Percentiles rank a stretch among this genome's conserved stretches.
Evolutionary conservation across 2,113 vertebrate species (phyloP).

Genomic region (Chloropsis hardwickii): DNA sequence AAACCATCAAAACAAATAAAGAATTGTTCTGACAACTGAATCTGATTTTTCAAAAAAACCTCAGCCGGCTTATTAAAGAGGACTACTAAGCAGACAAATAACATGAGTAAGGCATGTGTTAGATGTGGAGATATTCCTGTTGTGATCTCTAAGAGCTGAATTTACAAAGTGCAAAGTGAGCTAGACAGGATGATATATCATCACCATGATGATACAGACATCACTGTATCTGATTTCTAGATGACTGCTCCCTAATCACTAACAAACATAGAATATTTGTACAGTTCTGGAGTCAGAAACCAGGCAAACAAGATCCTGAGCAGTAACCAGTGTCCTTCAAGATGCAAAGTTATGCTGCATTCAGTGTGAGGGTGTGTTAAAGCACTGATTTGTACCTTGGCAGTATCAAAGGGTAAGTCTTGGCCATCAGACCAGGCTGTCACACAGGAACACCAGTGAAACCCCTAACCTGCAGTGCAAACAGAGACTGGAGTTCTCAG

Average conservation of each 20-base stretch:
- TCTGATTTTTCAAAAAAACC: not conserved
- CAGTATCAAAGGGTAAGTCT: not conserved
- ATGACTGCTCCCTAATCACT: not conserved
- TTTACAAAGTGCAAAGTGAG: not conserved
- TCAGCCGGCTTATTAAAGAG: not conserved
- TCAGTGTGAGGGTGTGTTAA: not conserved
- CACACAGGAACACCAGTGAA: not conserved
- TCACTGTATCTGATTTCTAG: not conserved
- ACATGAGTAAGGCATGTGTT: not conserved
- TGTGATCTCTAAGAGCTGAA: not conserved
- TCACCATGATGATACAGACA: not conserved
- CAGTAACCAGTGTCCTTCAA: not conserved
- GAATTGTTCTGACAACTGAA: not conserved
- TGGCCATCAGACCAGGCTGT: not conserved
- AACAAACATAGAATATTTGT: not conserved
- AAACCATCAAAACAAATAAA: not conserved
- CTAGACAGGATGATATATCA: not conserved
- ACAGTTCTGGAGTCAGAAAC: not conserved
- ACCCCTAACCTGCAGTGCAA: not conserved
- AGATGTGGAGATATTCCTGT: not conserved
- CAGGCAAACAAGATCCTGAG: not conserved
- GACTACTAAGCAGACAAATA: not conserved
- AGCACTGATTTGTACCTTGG: not conserved
- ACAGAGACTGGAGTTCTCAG: not conserved
- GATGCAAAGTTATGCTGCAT: not conserved